These are phyloP conservation scores for Melieria picta DNA, from an alignment of 2,888 invertebrate species.

Conservation along the genomic window DNA sequence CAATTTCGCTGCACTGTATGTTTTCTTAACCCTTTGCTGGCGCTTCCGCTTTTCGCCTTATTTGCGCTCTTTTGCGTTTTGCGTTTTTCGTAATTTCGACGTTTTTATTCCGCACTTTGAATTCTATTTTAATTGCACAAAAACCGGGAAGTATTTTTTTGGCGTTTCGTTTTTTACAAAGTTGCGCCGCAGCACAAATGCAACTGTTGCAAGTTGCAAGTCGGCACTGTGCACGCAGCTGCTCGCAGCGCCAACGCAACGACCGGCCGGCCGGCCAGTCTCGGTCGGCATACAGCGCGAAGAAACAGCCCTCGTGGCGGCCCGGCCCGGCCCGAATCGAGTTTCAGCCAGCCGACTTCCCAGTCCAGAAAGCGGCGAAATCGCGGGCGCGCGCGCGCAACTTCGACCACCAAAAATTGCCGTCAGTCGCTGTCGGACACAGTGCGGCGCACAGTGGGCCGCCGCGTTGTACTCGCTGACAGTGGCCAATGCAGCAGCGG, in stretches of 20 bases:
- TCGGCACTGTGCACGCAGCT: no score
- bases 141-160: no score
- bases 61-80: background rate
- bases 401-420: background rate
- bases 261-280: no score
- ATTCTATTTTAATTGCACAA: background rate
- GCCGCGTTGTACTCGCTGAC: slow-evolving; percentile 24
- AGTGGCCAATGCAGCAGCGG: slow-evolving; percentile 36
- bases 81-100: background rate
- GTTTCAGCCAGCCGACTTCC: no score
- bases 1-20: slow-evolving; percentile 9
- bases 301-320: no score
- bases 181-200: no score
- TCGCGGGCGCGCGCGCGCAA: background rate
- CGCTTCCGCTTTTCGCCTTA: background rate
- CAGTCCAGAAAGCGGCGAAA: background rate
- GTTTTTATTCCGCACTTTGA: background rate
- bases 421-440: slow-evolving; percentile 2
- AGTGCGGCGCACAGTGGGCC: slow-evolving; percentile 39
- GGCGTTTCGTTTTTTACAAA: no score
- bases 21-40: slow-evolving; percentile 4
- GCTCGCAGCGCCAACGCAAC: no score
- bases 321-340: no score
- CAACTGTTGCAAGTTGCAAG: no score
- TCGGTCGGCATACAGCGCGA: no score